Percentiles rank a stretch among this genome's conserved stretches.
phyloP scores from a whole-genome alignment of 2,113 vertebrate genomes.

The Phycodurus eques region DNA sequence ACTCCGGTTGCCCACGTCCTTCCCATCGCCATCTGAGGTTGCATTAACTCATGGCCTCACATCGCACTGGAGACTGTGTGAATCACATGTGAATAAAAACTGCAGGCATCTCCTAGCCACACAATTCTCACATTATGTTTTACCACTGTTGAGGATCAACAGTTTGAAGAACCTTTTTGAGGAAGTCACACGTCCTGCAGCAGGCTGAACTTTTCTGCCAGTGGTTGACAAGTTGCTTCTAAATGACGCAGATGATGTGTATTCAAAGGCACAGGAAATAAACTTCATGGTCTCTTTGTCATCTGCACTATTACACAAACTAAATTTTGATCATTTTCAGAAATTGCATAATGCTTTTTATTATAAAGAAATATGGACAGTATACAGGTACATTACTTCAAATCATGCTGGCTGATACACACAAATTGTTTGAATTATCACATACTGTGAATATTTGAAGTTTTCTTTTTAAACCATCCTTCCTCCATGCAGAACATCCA shows the following conservation, averaged over 20 bases:
- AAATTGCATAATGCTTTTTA: neutral
- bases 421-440: neutral
- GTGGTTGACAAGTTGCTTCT: neutral
- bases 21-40: constrained; percentile 13
- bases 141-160: constrained; percentile 23
- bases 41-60: constrained; percentile 15
- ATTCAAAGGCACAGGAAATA: neutral
- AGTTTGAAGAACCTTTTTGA: constrained; percentile 29
- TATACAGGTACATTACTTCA: neutral
- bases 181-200: constrained; percentile 26
- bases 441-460: neutral
- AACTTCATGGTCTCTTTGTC: neutral
- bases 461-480: neutral
- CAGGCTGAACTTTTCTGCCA: neutral
- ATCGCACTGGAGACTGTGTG: constrained; percentile 36
- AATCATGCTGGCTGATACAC: neutral
- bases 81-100: constrained; percentile 47
- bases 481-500: constrained; percentile 2
- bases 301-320: neutral
- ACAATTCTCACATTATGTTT: constrained; percentile 36
- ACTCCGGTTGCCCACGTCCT: constrained; percentile 41
- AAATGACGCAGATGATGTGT: neutral
- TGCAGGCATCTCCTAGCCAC: constrained; percentile 6
- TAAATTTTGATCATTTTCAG: neutral
- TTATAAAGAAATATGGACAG: neutral